A percentile compares a stretch with the other conserved stretches of the same genome.
These are phyloP conservation scores for Cichlasoma orientale DNA, from an alignment of 2,797 vertebrate species.

Conservation along the genomic window DNA sequence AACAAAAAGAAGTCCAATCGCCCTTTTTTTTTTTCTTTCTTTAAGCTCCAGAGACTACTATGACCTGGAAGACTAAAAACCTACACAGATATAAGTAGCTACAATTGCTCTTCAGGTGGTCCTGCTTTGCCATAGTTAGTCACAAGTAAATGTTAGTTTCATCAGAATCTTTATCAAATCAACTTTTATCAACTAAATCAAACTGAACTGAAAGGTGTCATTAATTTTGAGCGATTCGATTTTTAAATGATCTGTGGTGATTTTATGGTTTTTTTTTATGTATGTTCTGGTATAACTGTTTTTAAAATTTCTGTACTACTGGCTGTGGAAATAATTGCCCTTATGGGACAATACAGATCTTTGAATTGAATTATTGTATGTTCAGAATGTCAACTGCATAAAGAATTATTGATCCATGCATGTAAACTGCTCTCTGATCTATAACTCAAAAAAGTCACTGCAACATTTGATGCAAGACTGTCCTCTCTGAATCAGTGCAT, in stretches of 20 bases:
- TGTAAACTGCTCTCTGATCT: neutral
- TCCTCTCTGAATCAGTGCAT: too few relatives aligned
- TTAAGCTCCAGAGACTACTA: too few relatives aligned
- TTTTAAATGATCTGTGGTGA: too few relatives aligned
- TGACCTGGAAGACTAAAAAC: too few relatives aligned
- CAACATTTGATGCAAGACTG: neutral
- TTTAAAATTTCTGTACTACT: too few relatives aligned
- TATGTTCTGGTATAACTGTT: too few relatives aligned
- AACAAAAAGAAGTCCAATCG: too few relatives aligned
- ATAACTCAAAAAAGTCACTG: neutral
- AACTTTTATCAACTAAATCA: neutral
- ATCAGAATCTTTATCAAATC: neutral
- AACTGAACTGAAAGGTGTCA: neutral
- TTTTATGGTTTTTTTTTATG: too few relatives aligned
- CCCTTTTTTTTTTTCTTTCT: too few relatives aligned
- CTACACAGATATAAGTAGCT: neutral
- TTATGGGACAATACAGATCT: too few relatives aligned
- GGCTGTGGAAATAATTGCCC: too few relatives aligned
- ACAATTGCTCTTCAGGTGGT: neutral
- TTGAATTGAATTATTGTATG: neutral
- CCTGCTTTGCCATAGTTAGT: rapidly evolving
- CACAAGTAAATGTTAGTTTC: neutral
- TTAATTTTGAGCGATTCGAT: too few relatives aligned
- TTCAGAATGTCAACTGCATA: rapidly evolving
- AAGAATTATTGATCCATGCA: rapidly evolving